Evolutionary conservation across 2,888 invertebrate species (phyloP).

Genomic region (Pyrochroa serraticornis): DNA sequence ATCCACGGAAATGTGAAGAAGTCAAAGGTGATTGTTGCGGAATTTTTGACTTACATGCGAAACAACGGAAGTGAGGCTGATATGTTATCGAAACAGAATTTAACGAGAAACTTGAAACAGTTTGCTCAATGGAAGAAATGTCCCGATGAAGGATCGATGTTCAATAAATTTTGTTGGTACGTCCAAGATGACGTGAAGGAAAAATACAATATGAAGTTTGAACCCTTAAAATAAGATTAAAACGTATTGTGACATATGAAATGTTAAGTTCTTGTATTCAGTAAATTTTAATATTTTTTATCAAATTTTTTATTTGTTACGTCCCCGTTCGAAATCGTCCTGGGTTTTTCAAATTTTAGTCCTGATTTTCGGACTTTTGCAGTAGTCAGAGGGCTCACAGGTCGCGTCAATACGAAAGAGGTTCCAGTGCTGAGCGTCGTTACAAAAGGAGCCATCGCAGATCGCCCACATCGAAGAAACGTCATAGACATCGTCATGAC

Average conservation of each 20-base stretch:
- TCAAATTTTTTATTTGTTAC: neutral
- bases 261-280: neutral
- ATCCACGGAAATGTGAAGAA: conserved; percentile 71
- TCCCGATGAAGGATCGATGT: conserved; percentile 61
- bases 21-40: conserved; percentile 64
- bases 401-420: conserved; percentile 70
- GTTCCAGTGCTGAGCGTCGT: conserved; percentile 79
- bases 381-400: conserved; percentile 67
- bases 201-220: conserved; percentile 58
- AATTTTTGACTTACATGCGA: conserved; percentile 66
- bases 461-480: conserved; percentile 79
- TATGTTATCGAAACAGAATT: conserved; percentile 31
- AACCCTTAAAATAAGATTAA: neutral
- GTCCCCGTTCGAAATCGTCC: neutral
- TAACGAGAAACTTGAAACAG: conserved; percentile 61
- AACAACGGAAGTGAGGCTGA: conserved; percentile 53
- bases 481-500: conserved; percentile 71
- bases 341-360: neutral
- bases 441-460: conserved; percentile 86
- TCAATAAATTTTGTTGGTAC: conserved; percentile 70
- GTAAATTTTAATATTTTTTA: neutral
- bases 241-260: neutral
- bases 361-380: conserved; percentile 44
- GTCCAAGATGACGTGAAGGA: conserved; percentile 64
- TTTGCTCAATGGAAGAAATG: conserved; percentile 67